Evolutionary conservation across 2,113 vertebrate genomes (phyloP).

Genomic region (Brachyistius frenatus): DNA sequence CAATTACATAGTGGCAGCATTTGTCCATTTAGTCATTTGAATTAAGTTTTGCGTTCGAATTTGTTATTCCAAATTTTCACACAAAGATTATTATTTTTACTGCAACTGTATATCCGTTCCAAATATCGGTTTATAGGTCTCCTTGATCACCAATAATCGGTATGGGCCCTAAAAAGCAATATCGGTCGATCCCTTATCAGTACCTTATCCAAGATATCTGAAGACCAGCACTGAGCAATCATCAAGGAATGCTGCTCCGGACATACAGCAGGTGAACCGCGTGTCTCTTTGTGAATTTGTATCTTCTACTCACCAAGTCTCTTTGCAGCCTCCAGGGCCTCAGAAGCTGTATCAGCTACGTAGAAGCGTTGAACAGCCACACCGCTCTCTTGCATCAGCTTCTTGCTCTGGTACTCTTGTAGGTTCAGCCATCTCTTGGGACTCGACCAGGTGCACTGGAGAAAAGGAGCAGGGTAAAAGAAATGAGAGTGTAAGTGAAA

Average conservation of each 20-base stretch:
- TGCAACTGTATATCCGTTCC: no score
- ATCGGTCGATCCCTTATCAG: no score
- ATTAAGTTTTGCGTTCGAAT: no score
- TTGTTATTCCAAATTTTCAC: no score
- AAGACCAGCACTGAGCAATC: no score
- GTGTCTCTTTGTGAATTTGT: not conserved
- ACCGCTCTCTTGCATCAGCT: conserved; percentile 96
- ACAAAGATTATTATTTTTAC: no score
- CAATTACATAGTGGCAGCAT: no score
- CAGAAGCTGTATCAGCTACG: conserved; percentile 90
- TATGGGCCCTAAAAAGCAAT: no score
- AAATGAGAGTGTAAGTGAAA: conserved; percentile 6
- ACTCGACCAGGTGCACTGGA: conserved; percentile 85
- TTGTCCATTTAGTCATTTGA: no score
- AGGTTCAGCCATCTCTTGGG: conserved; percentile 96
- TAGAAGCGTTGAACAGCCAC: conserved; percentile 96
- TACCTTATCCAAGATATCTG: no score
- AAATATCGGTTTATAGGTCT: no score
- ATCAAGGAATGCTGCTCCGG: not conserved
- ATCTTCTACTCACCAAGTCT: conserved; percentile 90
- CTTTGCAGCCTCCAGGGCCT: conserved; percentile 94
- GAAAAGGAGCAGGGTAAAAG: not conserved
- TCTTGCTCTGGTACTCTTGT: conserved; percentile 99
- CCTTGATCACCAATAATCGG: no score
- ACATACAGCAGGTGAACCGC: not conserved